Base-by-base conservation (phyloP, 92 coral and sea anemone species). In the Phenganax marumi region DNA sequence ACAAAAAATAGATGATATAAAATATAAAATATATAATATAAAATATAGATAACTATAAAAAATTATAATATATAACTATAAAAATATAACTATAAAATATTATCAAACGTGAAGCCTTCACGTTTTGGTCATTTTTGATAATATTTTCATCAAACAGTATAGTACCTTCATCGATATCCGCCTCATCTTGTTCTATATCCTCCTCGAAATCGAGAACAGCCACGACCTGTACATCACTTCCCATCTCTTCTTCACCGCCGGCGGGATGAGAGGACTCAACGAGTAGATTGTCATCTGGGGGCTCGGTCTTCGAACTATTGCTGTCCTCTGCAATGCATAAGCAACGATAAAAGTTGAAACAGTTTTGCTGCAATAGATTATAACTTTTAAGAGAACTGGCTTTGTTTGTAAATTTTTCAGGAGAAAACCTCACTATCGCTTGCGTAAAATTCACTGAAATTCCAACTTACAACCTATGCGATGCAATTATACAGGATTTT, bases 121-220 rank as follows among this genome's bases (percentile, higher is more conserved):
- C 2, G 43, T 33, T 33, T 58, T 58, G 4, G 21, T 58, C 65
- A 58, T 16, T 58, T 58, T 58, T 58, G 65, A 16, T 14, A 4
- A 9, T 16, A 68, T n/a, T 43, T 16, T 25, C 25, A 33, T 14
- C 8, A 12, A 6, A 9, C 5, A 26, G 26, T 25, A 16, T 18
- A 17, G 12, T 46, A 70, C 55, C 55, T 11, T 17, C 10, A 70
- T 70, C 76, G n/a, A 3, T 19, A 13, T 9, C 48, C 13, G 2
- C 2, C 0, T 39, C 56, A 10, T 50, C 53, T 43, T 70, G 52
- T 3, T 46, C 76, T 10, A 33, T 25, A 50, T 70, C 76, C 47
- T 70, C 76, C 13, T 70, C 76, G 13, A 70, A 50, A 22, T 70
- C 76, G 39, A 70, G 53, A 17, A 70, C 76, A 24, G 76, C 76